A percentile compares a stretch with the other conserved stretches of the same genome.
phyloP scores from a whole-genome alignment of 2,888 invertebrate species.

The Calephelis perditalis region DNA sequence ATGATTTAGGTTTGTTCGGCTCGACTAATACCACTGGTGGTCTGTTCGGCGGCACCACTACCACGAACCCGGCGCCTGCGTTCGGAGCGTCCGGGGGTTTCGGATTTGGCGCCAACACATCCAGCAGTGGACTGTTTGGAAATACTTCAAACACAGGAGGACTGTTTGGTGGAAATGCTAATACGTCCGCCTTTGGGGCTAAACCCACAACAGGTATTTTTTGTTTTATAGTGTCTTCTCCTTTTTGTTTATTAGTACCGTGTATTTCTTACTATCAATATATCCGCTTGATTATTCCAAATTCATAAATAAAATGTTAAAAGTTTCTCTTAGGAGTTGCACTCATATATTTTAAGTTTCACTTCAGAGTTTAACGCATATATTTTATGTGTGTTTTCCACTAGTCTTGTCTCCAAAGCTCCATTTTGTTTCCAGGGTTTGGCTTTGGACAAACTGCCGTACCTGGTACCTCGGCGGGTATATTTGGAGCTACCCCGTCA shows the following conservation, averaged over 20 bases:
- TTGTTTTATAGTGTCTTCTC: no score
- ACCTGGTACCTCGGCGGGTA: slow-evolving; percentile 48
- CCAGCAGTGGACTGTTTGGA: slow-evolving; percentile 78
- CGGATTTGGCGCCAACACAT: slow-evolving; percentile 59
- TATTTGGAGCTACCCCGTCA: slow-evolving; percentile 58
- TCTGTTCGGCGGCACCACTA: slow-evolving; percentile 48
- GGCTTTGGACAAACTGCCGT: slow-evolving; percentile 74
- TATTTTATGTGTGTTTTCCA: no score
- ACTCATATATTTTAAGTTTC: neutral
- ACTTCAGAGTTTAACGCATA: no score
- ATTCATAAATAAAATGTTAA: no score
- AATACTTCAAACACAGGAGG: slow-evolving; percentile 62
- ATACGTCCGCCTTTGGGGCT: slow-evolving; percentile 78
- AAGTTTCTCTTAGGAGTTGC: no score
- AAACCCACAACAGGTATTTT: slow-evolving; percentile 49
- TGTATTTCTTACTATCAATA: no score
- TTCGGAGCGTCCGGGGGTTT: slow-evolving; percentile 80
- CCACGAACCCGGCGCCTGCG: slow-evolving; percentile 73
- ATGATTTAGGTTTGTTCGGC: slow-evolving; percentile 78
- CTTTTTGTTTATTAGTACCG: no score
- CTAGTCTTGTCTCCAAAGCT: no score
- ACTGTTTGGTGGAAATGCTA: slow-evolving; percentile 79
- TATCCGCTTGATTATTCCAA: no score
- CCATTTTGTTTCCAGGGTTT: slow-evolving; percentile 61
- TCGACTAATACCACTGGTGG: slow-evolving; percentile 61